Conservation (phyloP, 2,888 invertebrate species). For the Chalcis sispes region DNA sequence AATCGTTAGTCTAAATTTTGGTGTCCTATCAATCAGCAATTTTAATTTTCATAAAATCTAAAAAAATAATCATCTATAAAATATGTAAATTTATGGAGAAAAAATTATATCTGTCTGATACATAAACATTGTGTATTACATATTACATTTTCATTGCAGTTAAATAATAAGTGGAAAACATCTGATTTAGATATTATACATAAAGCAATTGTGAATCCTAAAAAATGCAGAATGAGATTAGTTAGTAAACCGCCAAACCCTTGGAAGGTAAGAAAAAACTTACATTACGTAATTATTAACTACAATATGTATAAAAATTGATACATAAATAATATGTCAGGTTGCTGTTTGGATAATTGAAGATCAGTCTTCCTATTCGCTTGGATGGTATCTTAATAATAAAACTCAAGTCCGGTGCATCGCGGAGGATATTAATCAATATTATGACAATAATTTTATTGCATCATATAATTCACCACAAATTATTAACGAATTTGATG, state of each 20-base stretch:
- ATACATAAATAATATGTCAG: conserved; percentile 5
- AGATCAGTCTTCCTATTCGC: not conserved
- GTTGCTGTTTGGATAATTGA: conserved; percentile 38
- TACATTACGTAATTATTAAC: not conserved
- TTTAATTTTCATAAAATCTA: too few species aligned
- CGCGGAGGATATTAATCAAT: not conserved
- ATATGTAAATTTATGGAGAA: too few species aligned
- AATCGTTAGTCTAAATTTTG: too few species aligned
- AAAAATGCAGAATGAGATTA: conserved; percentile 78
- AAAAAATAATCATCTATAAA: too few species aligned
- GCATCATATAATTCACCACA: not conserved
- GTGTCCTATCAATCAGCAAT: too few species aligned
- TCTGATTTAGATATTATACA: conserved; percentile 82
- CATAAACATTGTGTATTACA: not conserved
- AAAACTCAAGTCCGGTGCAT: conserved; percentile 31
- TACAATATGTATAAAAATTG: not conserved
- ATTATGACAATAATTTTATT: not conserved
- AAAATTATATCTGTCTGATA: too few species aligned
- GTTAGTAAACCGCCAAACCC: conserved; percentile 64
- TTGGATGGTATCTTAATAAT: conserved; percentile 46
- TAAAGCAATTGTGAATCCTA: conserved; percentile 79
- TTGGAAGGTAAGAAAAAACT: conserved; percentile 23
- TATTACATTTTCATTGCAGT: conserved; percentile 48
- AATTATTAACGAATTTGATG: not conserved
- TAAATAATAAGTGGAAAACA: conserved; percentile 75